Percentiles rank a stretch among this genome's conserved stretches.
These are phyloP conservation scores for Chrysotoxum bicinctum DNA, from an alignment of 2,888 invertebrate genomes.

Conservation along the genomic window DNA sequence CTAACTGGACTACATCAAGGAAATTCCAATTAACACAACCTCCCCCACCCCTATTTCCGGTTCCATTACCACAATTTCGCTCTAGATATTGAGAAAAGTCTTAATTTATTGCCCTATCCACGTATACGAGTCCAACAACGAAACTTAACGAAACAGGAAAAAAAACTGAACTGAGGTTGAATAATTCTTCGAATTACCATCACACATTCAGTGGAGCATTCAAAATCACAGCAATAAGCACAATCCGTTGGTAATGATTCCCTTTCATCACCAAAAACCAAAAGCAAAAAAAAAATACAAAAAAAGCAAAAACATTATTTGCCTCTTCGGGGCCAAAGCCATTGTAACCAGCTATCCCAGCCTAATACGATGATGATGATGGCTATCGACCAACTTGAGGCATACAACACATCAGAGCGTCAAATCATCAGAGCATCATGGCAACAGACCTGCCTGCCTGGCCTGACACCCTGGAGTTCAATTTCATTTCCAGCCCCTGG, in stretches of 20 bases:
- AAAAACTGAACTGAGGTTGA: slow-evolving; percentile 13
- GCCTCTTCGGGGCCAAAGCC: not conserved
- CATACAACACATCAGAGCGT: slow-evolving; percentile 17
- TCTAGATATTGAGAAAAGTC: slow-evolving; percentile 14
- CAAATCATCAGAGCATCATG: slow-evolving; percentile 7
- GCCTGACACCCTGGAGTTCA: slow-evolving; percentile 5
- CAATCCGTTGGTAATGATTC: slow-evolving; percentile 48
- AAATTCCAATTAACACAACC: slow-evolving; percentile 53
- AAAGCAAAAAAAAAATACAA: not conserved
- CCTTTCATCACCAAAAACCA: slow-evolving; percentile 37
- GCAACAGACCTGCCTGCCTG: not conserved
- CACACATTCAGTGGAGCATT: slow-evolving; percentile 23
- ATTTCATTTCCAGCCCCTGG: not conserved
- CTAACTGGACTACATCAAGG: not conserved
- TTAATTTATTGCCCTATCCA: slow-evolving; percentile 1
- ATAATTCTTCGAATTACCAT: slow-evolving; percentile 38
- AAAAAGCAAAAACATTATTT: slow-evolving; percentile 9
- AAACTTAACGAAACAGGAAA: not conserved
- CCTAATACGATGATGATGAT: not conserved
- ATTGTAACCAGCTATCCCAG: slow-evolving; percentile 11
- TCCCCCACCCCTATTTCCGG: not conserved
- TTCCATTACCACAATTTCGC: not conserved
- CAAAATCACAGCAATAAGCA: slow-evolving; percentile 54
- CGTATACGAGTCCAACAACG: not conserved
- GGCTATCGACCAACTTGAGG: slow-evolving; percentile 29